Percentiles rank a stretch among this genome's conserved stretches.
Evolutionary conservation across 2,888 invertebrate species (phyloP).

Genomic region (Hyles lineata): DNA sequence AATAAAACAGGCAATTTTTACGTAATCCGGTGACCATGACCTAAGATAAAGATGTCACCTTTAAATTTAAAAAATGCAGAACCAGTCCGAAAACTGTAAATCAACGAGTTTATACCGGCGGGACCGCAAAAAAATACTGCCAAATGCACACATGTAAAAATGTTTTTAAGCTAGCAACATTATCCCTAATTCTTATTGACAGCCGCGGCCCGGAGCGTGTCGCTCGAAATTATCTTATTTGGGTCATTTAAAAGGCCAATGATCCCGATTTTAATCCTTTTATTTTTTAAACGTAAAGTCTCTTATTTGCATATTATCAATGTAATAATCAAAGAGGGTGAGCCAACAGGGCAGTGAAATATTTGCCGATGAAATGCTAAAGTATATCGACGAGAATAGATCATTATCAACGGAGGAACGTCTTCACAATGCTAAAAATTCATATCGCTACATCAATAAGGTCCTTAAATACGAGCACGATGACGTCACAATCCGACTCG

Average conservation of each 20-base stretch:
- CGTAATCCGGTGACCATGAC: conserved; percentile 24
- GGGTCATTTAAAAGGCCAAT: conserved; percentile 77
- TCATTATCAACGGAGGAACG: conserved; percentile 43
- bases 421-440: conserved; percentile 48
- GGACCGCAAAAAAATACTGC: conserved; percentile 33
- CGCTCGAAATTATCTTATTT: conserved; percentile 77
- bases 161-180: conserved; percentile 67
- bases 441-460: conserved; percentile 35
- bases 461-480: not conserved
- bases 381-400: conserved; percentile 41
- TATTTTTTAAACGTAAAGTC: conserved; percentile 73
- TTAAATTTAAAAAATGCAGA: conserved; percentile 15
- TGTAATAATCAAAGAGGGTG: conserved; percentile 74
- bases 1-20: conserved; percentile 22
- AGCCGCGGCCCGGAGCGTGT: conserved; percentile 63
- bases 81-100: conserved; percentile 10
- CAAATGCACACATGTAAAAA: conserved; percentile 43
- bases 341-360: conserved; percentile 75
- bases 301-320: conserved; percentile 81
- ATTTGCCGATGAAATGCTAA: conserved; percentile 69
- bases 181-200: conserved; percentile 79
- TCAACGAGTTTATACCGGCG: conserved; percentile 11
- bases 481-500: conserved; percentile 5
- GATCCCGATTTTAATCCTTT: conserved; percentile 72
- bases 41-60: conserved; percentile 25